Conservation (phyloP, 2,113 vertebrate genomes). For the Paramisgurnus dabryanus region DNA sequence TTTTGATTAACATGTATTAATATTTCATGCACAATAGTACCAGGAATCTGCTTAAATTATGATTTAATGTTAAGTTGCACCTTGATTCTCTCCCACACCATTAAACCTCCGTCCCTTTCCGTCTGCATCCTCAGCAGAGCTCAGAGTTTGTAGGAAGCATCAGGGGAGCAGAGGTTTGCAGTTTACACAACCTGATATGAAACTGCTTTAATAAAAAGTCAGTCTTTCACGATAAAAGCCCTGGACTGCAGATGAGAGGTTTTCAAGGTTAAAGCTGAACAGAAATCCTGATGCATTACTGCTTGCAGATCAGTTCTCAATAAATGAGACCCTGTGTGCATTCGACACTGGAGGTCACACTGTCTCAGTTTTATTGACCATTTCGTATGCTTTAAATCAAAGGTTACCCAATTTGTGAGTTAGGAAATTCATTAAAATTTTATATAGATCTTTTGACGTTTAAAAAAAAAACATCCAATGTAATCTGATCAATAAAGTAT, state of each 20-base stretch:
- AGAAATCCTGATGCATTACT: not conserved
- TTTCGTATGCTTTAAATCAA: not conserved
- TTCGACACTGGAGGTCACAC: not conserved
- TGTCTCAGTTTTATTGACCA: not conserved
- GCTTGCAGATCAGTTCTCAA: not conserved
- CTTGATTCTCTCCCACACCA: not conserved
- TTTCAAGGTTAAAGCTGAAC: not conserved
- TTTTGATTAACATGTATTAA: no score
- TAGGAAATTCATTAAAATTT: not conserved
- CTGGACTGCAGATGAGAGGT: not conserved
- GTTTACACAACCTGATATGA: not conserved
- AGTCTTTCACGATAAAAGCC: not conserved
- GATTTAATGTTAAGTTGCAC: not conserved
- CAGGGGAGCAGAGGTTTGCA: not conserved
- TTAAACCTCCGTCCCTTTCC: not conserved
- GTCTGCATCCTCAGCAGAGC: not conserved
- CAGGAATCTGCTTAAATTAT: not conserved
- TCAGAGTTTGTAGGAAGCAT: not conserved
- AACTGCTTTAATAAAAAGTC: not conserved
- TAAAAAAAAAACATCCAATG: conserved; percentile 16
- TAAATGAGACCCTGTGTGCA: not conserved
- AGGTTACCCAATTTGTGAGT: not conserved
- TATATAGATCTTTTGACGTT: not conserved
- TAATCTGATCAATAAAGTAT: conserved; percentile 61
- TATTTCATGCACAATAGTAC: no score